Evolutionary conservation across 2,888 invertebrate genomes (phyloP).

Genomic region (Drosophila greeni): DNA sequence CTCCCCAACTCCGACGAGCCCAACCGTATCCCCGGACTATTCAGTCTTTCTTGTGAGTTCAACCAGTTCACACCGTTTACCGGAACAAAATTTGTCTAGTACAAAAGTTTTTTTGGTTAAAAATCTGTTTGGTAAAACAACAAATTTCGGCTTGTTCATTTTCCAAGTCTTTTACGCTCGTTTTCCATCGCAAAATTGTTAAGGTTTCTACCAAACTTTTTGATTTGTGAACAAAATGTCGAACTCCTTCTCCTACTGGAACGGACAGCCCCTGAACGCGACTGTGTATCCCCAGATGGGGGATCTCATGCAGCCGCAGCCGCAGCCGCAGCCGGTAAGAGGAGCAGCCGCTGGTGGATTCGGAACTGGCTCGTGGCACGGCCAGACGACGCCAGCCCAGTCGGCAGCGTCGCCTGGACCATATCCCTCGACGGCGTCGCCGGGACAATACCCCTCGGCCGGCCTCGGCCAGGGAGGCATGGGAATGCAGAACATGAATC

Average conservation of each 20-base stretch:
- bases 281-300: slow-evolving; percentile 39
- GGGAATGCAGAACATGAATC: slow-evolving; percentile 4
- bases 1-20: not conserved
- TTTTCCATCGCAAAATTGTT: not conserved
- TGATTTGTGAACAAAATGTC: slow-evolving; percentile 12
- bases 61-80: slow-evolving; percentile 32
- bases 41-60: slow-evolving; percentile 24
- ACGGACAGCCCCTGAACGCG: slow-evolving; percentile 36
- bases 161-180: not conserved
- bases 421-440: not conserved
- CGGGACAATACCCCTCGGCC: not conserved
- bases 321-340: not conserved
- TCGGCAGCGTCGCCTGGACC: not conserved
- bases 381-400: not conserved
- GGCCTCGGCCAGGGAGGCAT: slow-evolving; percentile 11
- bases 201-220: not conserved
- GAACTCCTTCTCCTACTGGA: slow-evolving; percentile 33
- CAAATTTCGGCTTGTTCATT: not conserved
- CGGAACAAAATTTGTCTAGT: slow-evolving; percentile 17
- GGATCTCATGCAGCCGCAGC: slow-evolving; percentile 16
- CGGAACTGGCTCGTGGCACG: not conserved
- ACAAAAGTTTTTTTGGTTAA: not conserved
- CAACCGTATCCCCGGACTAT: not conserved
- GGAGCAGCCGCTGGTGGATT: not conserved
- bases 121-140: not conserved